Evolutionary conservation across 35 echinoderm and acorn worm genomes (phyloP).

Genomic region (Amphiura filiformis): DNA sequence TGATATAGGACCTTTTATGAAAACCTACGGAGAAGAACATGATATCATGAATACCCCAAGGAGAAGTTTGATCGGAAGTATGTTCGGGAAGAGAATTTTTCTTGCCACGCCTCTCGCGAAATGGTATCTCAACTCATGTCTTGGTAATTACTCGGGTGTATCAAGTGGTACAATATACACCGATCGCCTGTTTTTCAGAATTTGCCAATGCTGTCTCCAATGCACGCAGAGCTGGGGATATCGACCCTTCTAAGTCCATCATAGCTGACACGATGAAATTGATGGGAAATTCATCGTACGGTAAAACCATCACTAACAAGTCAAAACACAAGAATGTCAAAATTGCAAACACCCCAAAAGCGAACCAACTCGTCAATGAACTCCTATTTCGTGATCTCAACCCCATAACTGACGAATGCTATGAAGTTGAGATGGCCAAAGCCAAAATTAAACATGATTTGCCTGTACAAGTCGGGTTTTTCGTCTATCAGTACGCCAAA

Average conservation of each 20-base stretch:
- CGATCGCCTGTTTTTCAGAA: neutral
- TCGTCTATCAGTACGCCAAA: conserved; percentile 36
- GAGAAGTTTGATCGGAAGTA: conserved; percentile 40
- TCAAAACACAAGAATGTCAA: neutral
- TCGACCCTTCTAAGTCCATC: neutral
- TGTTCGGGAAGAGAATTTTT: conserved; percentile 28
- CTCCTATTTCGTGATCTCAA: neutral
- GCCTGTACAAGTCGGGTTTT: conserved; percentile 38
- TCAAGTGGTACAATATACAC: neutral
- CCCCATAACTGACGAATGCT: neutral
- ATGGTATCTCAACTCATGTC: conserved; percentile 11
- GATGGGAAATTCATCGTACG: conserved; percentile 25
- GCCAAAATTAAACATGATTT: conserved; percentile 10
- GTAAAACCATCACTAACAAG: conserved; percentile 22
- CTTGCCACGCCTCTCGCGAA: conserved; percentile 19
- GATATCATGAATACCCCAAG: conserved; percentile 22
- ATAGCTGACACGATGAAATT: conserved; percentile 23
- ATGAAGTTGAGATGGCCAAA: conserved; percentile 41
- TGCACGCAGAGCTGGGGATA: conserved; percentile 3
- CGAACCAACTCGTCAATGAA: neutral
- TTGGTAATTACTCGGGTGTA: neutral
- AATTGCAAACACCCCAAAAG: neutral
- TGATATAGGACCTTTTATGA: conserved; percentile 25
- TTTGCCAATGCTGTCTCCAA: conserved; percentile 7
- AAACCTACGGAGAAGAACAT: neutral